Base-by-base conservation (phyloP, 2,797 vertebrate genomes). In the Falco berigora region DNA sequence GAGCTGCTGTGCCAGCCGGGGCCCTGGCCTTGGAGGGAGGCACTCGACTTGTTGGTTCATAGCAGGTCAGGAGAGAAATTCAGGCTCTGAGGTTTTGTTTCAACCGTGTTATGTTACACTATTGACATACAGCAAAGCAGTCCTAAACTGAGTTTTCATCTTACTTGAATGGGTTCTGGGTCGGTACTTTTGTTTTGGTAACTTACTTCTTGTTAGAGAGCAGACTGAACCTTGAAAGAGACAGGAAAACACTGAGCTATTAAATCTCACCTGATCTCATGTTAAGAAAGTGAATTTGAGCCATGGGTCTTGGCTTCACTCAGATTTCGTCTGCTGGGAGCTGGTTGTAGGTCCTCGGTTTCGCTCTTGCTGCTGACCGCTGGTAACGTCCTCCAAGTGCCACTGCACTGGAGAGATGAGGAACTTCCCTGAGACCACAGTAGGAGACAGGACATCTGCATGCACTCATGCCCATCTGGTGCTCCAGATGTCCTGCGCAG, bases 21-120 rank as follows among this genome's bases (percentile, higher is more conserved):
- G 36, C 63, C 38, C 61, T 71, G 47, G 61, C 32, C 61, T 40
- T 27, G 18, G 15, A 72, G 14, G 14, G 17, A 77, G 30, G 58
- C 18, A 2, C 20, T 50, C 50, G 58, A 75, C 56, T 25, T 6
- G 2, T 22, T 59, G 81, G 80, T 85, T 90, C 36, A 46, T 56
- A 61, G 58, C 56, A 56, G 85, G 82, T 80, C 88, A 82, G 88
- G 55, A 71, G 71, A 78, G 86, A 92, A 90, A 82, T 34, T 44
- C 50, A 32, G 64, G 78, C 38, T 71, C 56, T 61, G 74, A 87
- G 68, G 14, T 42, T 94, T 92, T 95, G 52, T 47, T 93, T 80
- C 66, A 69, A 21, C 59, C 0, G 0, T 73, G 47, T 87, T 82
- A 58, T 4, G 3, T 52, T 88, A 74, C 46, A 30, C n/a, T 84